These are phyloP conservation scores for Porphyrio hochstetteri DNA, from an alignment of 2,113 vertebrate species.

Conservation along the genomic window DNA sequence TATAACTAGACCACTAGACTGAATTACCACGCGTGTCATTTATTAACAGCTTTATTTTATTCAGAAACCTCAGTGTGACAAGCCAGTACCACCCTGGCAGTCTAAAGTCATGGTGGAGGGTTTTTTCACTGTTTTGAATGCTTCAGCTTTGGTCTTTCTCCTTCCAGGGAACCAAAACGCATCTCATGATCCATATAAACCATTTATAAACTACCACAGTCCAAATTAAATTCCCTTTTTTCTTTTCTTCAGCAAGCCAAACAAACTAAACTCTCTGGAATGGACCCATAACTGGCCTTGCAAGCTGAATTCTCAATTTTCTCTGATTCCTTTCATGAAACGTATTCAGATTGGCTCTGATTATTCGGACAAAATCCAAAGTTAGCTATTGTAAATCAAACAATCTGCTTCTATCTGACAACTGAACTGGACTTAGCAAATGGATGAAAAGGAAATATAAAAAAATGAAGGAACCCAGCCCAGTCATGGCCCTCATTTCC, in stretches of 20 bases:
- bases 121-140: neutral
- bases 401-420: neutral
- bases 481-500: neutral
- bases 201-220: neutral
- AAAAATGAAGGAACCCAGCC: neutral
- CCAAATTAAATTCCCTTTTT: neutral
- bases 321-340: neutral
- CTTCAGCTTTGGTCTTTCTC: neutral
- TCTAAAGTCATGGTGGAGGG: neutral
- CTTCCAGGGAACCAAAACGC: neutral
- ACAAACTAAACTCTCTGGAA: neutral
- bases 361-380: neutral
- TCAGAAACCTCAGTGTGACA: neutral
- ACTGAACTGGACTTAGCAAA: neutral
- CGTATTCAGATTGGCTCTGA: neutral
- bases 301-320: neutral
- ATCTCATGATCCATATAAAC: fast-evolving
- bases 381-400: neutral
- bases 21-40: neutral
- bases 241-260: neutral
- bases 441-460: neutral
- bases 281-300: neutral
- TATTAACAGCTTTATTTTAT: neutral
- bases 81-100: neutral
- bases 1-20: neutral